These are phyloP conservation scores for Xanthia icteritia DNA, from an alignment of 2,888 invertebrate genomes.

Conservation along the genomic window DNA sequence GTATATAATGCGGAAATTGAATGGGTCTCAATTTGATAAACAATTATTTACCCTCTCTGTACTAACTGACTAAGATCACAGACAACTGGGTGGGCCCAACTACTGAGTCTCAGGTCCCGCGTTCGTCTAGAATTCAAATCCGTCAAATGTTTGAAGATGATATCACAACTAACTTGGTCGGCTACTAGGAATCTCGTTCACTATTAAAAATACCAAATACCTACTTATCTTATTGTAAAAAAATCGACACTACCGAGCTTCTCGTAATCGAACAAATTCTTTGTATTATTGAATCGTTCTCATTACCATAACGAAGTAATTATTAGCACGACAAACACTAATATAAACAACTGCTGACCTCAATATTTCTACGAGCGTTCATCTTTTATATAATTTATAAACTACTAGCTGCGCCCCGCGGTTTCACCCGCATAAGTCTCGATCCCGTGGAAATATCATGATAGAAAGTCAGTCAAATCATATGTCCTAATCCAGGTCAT, in stretches of 20 bases:
- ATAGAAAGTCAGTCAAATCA: no score
- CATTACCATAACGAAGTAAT: constrained; percentile 55
- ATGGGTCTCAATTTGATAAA: no score
- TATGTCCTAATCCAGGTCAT: no score
- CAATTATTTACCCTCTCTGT: no score
- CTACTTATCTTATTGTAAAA: background rate
- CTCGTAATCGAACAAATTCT: constrained; percentile 22
- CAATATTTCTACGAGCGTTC: constrained; percentile 48
- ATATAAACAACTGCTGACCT: constrained; percentile 61
- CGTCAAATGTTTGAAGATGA: background rate
- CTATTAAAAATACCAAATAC: background rate
- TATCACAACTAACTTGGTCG: background rate
- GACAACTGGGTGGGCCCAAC: background rate
- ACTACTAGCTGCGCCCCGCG: no score
- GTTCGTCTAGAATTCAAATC: background rate
- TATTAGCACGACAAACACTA: constrained; percentile 67
- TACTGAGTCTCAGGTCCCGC: background rate
- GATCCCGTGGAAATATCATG: no score
- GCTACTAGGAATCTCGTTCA: background rate
- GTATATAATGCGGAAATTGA: no score
- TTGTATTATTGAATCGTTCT: constrained; percentile 23
- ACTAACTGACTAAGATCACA: background rate
- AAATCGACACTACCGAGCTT: background rate
- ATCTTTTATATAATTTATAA: constrained; percentile 14
- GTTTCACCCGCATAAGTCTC: no score